These are phyloP conservation scores for Nestor notabilis DNA, from an alignment of 2,113 vertebrate genomes.

Conservation along the genomic window DNA sequence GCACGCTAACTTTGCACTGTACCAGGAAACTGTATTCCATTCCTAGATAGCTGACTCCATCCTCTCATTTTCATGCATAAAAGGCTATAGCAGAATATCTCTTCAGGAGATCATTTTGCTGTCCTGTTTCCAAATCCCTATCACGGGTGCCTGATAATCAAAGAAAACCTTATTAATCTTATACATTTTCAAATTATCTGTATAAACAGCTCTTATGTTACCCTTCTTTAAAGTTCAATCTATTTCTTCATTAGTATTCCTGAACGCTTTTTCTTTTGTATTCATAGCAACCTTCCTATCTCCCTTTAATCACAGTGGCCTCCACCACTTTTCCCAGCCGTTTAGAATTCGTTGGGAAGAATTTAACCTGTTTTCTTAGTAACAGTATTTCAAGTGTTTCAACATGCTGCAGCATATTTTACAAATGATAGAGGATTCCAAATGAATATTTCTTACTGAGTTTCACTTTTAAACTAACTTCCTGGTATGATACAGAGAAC, in stretches of 20 bases:
- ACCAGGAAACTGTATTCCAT: neutral
- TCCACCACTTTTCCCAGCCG: neutral
- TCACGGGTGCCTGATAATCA: neutral
- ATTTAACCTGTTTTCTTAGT: neutral
- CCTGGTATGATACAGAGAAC: neutral
- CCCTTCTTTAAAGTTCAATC: neutral
- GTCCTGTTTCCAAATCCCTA: neutral
- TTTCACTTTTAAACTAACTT: constrained; percentile 18
- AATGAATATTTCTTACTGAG: neutral
- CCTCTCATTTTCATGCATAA: neutral
- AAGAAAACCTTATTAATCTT: neutral
- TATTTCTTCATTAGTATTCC: neutral
- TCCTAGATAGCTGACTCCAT: neutral
- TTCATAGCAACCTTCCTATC: neutral
- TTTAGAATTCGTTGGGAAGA: neutral
- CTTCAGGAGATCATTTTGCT: neutral
- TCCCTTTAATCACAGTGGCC: neutral
- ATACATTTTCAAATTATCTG: neutral
- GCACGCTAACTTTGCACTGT: neutral
- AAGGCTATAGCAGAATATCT: neutral
- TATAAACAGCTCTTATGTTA: neutral
- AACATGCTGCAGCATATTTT: neutral
- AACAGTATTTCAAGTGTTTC: neutral
- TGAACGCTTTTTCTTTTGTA: neutral
- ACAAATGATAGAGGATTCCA: neutral